phyloP scores from a whole-genome alignment of 1,140 invertebrate species.

The Bactericera cockerelli region DNA sequence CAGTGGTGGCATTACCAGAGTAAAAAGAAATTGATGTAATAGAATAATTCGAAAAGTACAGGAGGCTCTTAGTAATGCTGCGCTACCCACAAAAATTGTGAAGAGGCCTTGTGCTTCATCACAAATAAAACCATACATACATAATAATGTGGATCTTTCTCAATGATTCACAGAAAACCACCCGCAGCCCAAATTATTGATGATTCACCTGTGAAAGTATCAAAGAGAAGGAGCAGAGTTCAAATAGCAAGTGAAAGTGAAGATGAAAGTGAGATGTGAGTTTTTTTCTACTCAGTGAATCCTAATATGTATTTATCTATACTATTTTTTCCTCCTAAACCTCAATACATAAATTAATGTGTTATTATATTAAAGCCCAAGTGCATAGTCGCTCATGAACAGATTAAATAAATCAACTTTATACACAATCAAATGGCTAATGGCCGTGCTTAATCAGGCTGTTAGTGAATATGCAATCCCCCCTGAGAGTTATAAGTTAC shows the following conservation, averaged over 20 bases:
- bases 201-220: neutral
- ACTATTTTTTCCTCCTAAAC: neutral
- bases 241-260: slow-evolving; percentile 5
- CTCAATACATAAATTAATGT: neutral
- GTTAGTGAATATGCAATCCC: neutral
- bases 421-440: no score
- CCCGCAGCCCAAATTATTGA: neutral
- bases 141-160: no score
- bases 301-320: neutral
- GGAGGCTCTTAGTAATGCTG: neutral
- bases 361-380: neutral
- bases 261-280: neutral
- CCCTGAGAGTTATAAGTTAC: neutral
- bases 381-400: no score
- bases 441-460: no score
- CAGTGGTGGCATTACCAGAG: no score
- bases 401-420: no score
- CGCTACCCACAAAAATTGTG: neutral
- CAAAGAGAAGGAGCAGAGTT: neutral
- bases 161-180: no score
- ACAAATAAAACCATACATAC: neutral
- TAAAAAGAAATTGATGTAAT: no score
- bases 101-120: no score
- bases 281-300: neutral
- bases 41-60: no score